Conservation (phyloP, 2,797 vertebrate genomes). For the Leptoclinus maculatus region DNA sequence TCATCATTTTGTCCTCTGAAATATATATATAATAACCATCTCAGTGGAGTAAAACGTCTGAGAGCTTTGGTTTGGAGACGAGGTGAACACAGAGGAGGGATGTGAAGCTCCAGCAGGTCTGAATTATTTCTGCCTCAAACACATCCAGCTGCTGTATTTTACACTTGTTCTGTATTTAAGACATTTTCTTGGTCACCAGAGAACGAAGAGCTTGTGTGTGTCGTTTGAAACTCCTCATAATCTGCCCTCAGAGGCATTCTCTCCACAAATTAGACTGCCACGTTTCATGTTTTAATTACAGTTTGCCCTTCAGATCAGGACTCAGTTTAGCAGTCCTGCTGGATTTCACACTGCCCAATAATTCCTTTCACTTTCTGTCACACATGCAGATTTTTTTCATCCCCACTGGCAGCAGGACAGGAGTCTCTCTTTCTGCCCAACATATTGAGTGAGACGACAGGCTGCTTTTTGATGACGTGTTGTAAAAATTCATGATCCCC, state of each 20-base stretch:
- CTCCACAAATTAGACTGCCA: slow-evolving; percentile 44
- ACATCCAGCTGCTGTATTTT: slow-evolving; percentile 22
- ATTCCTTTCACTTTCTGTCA: slow-evolving; percentile 44
- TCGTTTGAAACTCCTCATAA: slow-evolving; percentile 47
- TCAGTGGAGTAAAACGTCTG: too few species aligned
- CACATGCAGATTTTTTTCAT: slow-evolving; percentile 5
- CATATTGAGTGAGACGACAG: slow-evolving; percentile 21
- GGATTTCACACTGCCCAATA: slow-evolving; percentile 59
- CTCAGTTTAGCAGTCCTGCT: slow-evolving; percentile 50
- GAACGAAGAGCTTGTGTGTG: slow-evolving; percentile 15
- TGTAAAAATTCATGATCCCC: slow-evolving; percentile 8
- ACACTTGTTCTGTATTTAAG: slow-evolving; percentile 34
- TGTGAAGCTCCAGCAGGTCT: background rate
- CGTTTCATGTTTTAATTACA: slow-evolving; percentile 68
- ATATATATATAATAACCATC: background rate
- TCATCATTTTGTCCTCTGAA: background rate
- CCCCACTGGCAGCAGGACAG: background rate
- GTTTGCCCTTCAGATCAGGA: slow-evolving; percentile 62
- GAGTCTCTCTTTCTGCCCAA: slow-evolving; percentile 6
- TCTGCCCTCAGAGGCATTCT: slow-evolving; percentile 59
- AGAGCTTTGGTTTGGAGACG: slow-evolving; percentile 3
- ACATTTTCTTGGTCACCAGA: slow-evolving; percentile 47
- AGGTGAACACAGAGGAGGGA: background rate
- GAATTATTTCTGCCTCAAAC: slow-evolving; percentile 16
- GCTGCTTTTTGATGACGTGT: background rate